These are phyloP conservation scores for Pygoscelis adeliae DNA, from an alignment of 2,113 vertebrate genomes.

Conservation along the genomic window DNA sequence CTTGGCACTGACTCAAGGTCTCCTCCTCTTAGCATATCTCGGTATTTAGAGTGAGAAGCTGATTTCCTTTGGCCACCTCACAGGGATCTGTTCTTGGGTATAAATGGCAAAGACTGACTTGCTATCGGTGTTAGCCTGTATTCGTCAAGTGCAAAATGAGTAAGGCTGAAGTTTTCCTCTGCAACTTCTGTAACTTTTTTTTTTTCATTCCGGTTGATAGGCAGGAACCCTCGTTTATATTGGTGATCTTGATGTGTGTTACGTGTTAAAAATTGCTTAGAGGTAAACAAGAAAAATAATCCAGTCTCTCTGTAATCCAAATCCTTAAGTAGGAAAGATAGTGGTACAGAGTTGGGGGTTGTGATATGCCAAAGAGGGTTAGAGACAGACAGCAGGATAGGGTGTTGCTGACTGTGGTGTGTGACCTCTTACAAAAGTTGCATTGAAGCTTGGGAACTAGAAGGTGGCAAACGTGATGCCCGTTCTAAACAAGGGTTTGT, in stretches of 20 bases:
- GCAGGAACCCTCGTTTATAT: background rate
- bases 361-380: too few relatives aligned
- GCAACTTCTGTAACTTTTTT: background rate
- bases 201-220: background rate
- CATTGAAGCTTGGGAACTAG: background rate
- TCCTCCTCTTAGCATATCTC: background rate
- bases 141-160: background rate
- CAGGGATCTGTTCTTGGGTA: background rate
- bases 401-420: background rate
- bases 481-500: background rate
- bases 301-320: background rate
- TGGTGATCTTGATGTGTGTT: background rate
- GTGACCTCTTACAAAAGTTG: too few relatives aligned
- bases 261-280: background rate
- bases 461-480: background rate
- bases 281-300: background rate
- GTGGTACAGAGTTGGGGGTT: background rate
- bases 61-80: background rate
- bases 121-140: fast-evolving
- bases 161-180: background rate
- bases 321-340: background rate
- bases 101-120: background rate
- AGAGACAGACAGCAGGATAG: background rate
- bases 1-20: background rate
- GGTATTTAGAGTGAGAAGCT: background rate